Evolutionary conservation across 2,797 vertebrate species (phyloP).

Genomic region (Sarcoramphus papa): DNA sequence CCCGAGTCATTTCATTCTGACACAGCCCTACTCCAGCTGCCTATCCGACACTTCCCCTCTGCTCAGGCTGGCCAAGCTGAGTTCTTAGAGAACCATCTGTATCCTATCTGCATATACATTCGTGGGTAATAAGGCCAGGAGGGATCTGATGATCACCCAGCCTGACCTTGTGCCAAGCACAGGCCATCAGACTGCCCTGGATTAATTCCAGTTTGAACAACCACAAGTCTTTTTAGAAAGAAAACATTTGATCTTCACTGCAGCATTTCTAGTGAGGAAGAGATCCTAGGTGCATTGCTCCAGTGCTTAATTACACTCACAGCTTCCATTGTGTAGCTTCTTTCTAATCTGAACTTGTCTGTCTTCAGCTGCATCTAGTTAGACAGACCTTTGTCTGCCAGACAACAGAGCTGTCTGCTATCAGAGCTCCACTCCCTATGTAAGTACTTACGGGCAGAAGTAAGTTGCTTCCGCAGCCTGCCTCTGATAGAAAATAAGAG

Average conservation of each 20-base stretch:
- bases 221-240: neutral
- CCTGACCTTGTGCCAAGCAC: neutral
- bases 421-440: neutral
- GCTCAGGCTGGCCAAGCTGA: neutral
- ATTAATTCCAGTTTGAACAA: neutral
- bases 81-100: neutral
- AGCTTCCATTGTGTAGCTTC: neutral
- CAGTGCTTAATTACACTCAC: slow-evolving; percentile 2
- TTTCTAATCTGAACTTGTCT: neutral
- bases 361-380: neutral
- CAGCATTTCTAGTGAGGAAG: neutral
- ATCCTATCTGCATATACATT: neutral
- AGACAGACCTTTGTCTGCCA: neutral
- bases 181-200: neutral
- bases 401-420: neutral
- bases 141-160: neutral
- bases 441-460: neutral
- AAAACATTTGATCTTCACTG: neutral
- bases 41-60: neutral
- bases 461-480: neutral
- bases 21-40: neutral
- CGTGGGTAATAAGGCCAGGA: neutral
- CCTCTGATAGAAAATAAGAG: neutral
- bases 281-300: neutral
- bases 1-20: fast-evolving